phyloP scores from a whole-genome alignment of 2,797 vertebrate genomes.

The Cynodonichthys magdalenae region DNA sequence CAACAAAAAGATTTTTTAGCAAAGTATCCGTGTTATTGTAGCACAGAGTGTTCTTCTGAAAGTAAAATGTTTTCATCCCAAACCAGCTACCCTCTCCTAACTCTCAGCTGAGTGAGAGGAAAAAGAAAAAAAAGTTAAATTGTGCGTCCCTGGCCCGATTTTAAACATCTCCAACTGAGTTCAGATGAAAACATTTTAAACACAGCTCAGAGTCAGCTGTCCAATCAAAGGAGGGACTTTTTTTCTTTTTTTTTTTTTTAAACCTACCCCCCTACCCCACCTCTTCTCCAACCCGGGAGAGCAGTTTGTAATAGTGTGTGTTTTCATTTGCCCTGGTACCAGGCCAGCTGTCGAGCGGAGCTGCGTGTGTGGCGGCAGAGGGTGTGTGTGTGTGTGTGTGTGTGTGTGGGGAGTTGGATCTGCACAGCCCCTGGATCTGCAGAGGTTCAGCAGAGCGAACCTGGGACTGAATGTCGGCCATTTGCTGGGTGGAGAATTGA shows the following conservation, averaged over 20 bases:
- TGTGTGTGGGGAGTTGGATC: too few relatives aligned
- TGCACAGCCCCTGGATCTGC: too few relatives aligned
- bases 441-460: constrained; percentile 60
- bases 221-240: constrained; percentile 67
- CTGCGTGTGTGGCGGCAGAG: constrained; percentile 77
- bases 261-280: not conserved
- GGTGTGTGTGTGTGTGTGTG: constrained; percentile 42
- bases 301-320: constrained; percentile 70
- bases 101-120: not conserved
- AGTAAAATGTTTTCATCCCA: not conserved
- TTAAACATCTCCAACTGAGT: constrained; percentile 59
- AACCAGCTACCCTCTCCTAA: constrained; percentile 4
- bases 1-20: not conserved
- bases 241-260: not conserved
- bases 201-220: constrained; percentile 72
- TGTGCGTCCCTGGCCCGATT: constrained; percentile 9
- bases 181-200: constrained; percentile 67
- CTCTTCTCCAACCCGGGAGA: constrained; percentile 46
- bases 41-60: not conserved
- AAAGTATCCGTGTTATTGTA: not conserved
- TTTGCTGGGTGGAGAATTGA: constrained; percentile 65
- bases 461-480: constrained; percentile 70
- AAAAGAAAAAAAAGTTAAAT: constrained; percentile 4
- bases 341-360: constrained; percentile 80
- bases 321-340: constrained; percentile 79